phyloP scores from a whole-genome alignment of 2,113 vertebrate genomes.

The Bostrychus sinensis region DNA sequence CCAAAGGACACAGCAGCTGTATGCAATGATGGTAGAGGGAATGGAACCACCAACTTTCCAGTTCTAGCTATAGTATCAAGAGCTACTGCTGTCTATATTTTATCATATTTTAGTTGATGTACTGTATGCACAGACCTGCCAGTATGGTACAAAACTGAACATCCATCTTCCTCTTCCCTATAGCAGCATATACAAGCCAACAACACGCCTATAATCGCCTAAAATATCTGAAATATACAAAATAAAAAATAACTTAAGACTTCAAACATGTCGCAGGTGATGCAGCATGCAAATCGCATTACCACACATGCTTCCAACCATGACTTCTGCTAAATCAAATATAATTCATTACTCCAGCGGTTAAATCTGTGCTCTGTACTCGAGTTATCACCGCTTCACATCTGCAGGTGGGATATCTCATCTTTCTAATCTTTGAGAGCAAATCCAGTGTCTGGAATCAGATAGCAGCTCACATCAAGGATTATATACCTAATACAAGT shows the following conservation, averaged over 20 bases:
- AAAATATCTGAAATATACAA: neutral
- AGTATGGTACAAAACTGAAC: no score
- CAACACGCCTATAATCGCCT: no score
- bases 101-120: no score
- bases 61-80: no score
- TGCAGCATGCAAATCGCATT: neutral
- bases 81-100: no score
- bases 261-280: neutral
- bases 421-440: constrained; percentile 40
- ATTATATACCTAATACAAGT: constrained; percentile 60
- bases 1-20: no score
- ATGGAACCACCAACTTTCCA: no score
- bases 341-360: constrained; percentile 9
- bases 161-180: no score
- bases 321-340: constrained; percentile 2
- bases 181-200: no score
- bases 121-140: no score
- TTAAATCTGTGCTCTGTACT: constrained; percentile 25
- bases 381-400: constrained; percentile 34
- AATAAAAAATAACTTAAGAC: neutral
- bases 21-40: no score
- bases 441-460: constrained; percentile 51
- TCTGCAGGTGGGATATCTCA: constrained; percentile 41
- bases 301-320: constrained; percentile 3
- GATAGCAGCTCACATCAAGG: constrained; percentile 58